phyloP scores from a whole-genome alignment of 2,797 vertebrate species.

The Prunella strophiata region DNA sequence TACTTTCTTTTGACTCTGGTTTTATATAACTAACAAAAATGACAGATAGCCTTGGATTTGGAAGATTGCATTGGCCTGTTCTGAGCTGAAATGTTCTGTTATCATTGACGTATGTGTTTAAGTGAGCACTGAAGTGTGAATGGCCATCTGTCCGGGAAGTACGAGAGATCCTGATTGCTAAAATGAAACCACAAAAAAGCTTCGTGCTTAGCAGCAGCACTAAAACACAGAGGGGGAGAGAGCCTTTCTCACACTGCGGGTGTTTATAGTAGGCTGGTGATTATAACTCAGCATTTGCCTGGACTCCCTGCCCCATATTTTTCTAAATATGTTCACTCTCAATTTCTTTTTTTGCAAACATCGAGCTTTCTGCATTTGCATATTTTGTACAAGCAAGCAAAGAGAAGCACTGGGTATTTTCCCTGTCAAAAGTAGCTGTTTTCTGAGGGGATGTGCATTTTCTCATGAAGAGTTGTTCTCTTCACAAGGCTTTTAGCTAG shows the following conservation, averaged over 20 bases:
- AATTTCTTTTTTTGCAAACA: not conserved
- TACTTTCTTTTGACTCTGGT: conserved; percentile 30
- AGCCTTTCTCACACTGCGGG: conserved; percentile 2
- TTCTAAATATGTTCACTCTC: conserved; percentile 19
- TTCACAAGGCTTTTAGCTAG: not conserved
- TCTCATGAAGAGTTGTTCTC: not conserved
- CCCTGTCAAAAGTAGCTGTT: not conserved
- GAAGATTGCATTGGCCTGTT: conserved; percentile 63
- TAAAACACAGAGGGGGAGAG: not conserved
- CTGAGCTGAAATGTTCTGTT: conserved; percentile 75
- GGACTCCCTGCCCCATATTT: conserved; percentile 32
- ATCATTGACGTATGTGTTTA: conserved; percentile 73
- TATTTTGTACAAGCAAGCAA: conserved; percentile 9
- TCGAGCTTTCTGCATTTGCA: not conserved
- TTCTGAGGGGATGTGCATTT: not conserved
- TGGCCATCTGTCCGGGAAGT: conserved; percentile 78
- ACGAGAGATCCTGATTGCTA: conserved; percentile 38
- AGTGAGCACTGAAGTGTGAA: conserved; percentile 68
- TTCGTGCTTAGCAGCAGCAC: conserved; percentile 40
- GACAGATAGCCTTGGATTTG: conserved; percentile 74
- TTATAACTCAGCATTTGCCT: conserved; percentile 57
- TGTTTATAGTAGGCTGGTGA: conserved; percentile 55
- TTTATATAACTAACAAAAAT: conserved; percentile 73
- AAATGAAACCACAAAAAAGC: conserved; percentile 61
- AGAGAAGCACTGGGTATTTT: not conserved